These are phyloP conservation scores for Macrophya annulata DNA, from an alignment of 2,888 invertebrate genomes.

Conservation along the genomic window DNA sequence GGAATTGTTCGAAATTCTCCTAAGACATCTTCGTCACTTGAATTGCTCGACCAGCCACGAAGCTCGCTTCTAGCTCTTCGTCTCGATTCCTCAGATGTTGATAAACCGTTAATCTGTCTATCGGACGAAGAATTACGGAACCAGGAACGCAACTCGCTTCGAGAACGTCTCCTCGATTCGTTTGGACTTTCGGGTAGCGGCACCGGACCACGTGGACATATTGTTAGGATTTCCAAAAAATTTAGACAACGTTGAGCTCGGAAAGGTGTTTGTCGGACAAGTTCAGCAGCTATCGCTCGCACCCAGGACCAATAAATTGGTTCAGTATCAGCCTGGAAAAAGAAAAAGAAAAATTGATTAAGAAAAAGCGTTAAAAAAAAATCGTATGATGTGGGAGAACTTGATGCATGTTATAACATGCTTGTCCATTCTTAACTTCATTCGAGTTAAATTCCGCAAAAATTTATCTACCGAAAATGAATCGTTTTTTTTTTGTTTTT, in stretches of 20 bases:
- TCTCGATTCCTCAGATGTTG: conserved; percentile 71
- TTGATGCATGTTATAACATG: neutral
- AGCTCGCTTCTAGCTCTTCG: conserved; percentile 75
- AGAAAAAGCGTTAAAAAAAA: neutral
- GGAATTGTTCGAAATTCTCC: conserved; percentile 63
- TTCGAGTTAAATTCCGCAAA: neutral
- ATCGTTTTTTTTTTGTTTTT: neutral
- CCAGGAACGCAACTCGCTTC: conserved; percentile 77
- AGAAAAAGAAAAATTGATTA: conserved; percentile 64
- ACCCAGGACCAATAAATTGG: conserved; percentile 88
- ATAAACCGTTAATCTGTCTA: conserved; percentile 59
- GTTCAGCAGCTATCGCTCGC: conserved; percentile 87
- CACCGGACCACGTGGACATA: conserved; percentile 81
- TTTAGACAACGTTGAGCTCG: conserved; percentile 84
- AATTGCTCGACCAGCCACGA: conserved; percentile 76
- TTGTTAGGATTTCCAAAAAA: conserved; percentile 86
- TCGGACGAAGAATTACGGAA: conserved; percentile 68
- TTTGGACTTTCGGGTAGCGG: conserved; percentile 81
- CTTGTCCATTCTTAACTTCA: neutral
- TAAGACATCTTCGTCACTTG: conserved; percentile 76
- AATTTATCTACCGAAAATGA: neutral
- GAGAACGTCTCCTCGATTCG: conserved; percentile 73
- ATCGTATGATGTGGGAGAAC: neutral
- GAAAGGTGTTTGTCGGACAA: conserved; percentile 88
- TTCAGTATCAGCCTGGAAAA: conserved; percentile 86